Base-by-base conservation (phyloP, 2,113 vertebrate genomes). In the Chionis minor region DNA sequence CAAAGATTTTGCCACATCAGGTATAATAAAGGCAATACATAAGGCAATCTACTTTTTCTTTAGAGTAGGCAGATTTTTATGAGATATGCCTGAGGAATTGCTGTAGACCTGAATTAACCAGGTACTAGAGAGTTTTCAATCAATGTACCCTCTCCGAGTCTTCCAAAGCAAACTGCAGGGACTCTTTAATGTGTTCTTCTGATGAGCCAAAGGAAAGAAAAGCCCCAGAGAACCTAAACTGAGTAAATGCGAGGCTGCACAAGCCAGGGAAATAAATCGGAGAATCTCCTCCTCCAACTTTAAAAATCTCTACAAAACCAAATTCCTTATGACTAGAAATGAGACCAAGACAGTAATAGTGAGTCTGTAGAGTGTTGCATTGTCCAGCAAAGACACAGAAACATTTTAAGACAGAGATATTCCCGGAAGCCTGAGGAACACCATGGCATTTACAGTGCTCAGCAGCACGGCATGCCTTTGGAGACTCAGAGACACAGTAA, bases 71-170 rank as follows among this genome's bases (percentile, higher is more conserved):
- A 95, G 35, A 65, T 47, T 92, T 92, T 85, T 49, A 74, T 27
- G 40, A 82, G 15, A 65, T 45, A 6, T 21, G 10, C 30, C 52
- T 65, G 19, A 92, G 35, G 17, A 92, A 80, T 40, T 90, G 54
- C 77, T 89, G 30, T 63, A 88, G 28, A 88, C 12, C 30, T 28
- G 38, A 69, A 79, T 73, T 75, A 86, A 91, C 10, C 4, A 2
- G 56, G 20, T 72, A 51, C 32, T 19, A 7, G 27, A 65, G 62
- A 52, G 26, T 72, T 94, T 85, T 72, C 74, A 85, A 58, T 71
- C 73, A 63, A 14, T 2, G 10, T n/a, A n/a, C 6, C 20, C 16
- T 86, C 62, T 69, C 22, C 0, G 0, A 73, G 5, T 54, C 67
- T 70, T 77, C 42, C 63, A 78, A 73, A 81, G 24, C 16, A 70